Evolutionary conservation across 2,797 vertebrate species (phyloP), one percentile per base, ranked within the genome.

Genomic region (Catharus ustulatus): DNA sequence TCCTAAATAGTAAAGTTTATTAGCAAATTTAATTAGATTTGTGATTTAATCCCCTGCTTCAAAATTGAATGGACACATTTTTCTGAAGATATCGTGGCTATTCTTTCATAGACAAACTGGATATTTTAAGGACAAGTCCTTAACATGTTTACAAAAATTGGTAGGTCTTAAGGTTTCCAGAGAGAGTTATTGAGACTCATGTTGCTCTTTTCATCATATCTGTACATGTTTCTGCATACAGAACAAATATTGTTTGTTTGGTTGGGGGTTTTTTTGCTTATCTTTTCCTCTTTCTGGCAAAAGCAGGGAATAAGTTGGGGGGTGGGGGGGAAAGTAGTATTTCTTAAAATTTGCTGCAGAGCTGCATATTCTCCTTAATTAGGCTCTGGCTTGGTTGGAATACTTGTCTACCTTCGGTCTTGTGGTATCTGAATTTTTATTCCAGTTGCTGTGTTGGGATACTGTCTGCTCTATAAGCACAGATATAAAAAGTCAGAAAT

Each of bases 11-110:
- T 19, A 59, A 82, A 55, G 38, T n/a, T 46, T 46, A 68, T 6
- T 24, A 29, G 7, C 17, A 68, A 20, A 9, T 30, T 23, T 73
- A 27, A 30, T 72, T 79, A 57, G 8, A 23, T 68, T 71, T 67
- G 3, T 51, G 32, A 36, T 24, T 67, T 86, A 0, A 2, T 12
- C 11, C 6, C 2, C 9, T 1, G 0, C 54, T 92, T 84, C 21
- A 51, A 55, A 93, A 68, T 4, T 30, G 45, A 89, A 19, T 18
- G 22, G 42, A 5, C 4, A 30, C 3, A 8, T 68, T 84, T 87
- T 87, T 66, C 11, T 42, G 32, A 57, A 42, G 29, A 19, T 55
- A 13, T 19, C 5, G 27, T 57, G 17, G 5, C 5, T 58, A 5
- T 14, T 6, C 11, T 29, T 81, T 89, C 29, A 34, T 18, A 68